A percentile compares a stretch with the other conserved stretches of the same genome.
phyloP scores from a whole-genome alignment of 2,888 invertebrate genomes.

The Hemicrepidius hirtus region DNA sequence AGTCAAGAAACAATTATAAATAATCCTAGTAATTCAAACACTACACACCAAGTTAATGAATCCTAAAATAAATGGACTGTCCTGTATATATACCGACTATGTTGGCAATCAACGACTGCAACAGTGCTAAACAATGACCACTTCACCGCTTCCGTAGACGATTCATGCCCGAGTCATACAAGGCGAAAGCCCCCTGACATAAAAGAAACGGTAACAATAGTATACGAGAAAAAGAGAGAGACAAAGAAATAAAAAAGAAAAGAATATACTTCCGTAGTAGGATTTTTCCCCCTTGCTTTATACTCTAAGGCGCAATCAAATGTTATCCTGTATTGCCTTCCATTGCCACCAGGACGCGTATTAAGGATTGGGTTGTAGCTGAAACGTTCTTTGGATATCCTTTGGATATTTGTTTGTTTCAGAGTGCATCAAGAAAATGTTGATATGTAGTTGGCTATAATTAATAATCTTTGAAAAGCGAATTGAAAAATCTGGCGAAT shows the following conservation, averaged over 20 bases:
- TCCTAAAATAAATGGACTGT: slow-evolving; percentile 47
- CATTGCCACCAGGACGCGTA: slow-evolving; percentile 28
- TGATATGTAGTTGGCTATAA: too few species aligned
- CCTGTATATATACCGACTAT: slow-evolving; percentile 29
- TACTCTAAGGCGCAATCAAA: slow-evolving; percentile 32
- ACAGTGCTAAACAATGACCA: slow-evolving; percentile 43
- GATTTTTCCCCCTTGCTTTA: neutral
- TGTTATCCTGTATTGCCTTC: slow-evolving; percentile 36
- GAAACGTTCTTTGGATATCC: too few species aligned
- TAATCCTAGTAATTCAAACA: slow-evolving; percentile 29
- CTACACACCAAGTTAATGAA: slow-evolving; percentile 36
- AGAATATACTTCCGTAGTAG: neutral
- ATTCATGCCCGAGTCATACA: slow-evolving; percentile 29
- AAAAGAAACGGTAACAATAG: slow-evolving; percentile 8
- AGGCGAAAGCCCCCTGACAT: slow-evolving; percentile 2
- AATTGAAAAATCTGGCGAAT: too few species aligned
- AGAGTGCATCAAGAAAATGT: too few species aligned
- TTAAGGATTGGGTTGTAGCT: slow-evolving; percentile 30
- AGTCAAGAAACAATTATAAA: slow-evolving; percentile 2
- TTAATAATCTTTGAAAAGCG: too few species aligned
- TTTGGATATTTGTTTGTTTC: too few species aligned
- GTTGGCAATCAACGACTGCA: slow-evolving; percentile 38
- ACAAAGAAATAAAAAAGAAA: slow-evolving; percentile 7
- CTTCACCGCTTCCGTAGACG: slow-evolving; percentile 36
- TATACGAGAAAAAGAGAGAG: slow-evolving; percentile 5